Evolutionary conservation across 2,888 invertebrate species (phyloP), one percentile per base, ranked within the genome.

Genomic region (Eurytoma californica): DNA sequence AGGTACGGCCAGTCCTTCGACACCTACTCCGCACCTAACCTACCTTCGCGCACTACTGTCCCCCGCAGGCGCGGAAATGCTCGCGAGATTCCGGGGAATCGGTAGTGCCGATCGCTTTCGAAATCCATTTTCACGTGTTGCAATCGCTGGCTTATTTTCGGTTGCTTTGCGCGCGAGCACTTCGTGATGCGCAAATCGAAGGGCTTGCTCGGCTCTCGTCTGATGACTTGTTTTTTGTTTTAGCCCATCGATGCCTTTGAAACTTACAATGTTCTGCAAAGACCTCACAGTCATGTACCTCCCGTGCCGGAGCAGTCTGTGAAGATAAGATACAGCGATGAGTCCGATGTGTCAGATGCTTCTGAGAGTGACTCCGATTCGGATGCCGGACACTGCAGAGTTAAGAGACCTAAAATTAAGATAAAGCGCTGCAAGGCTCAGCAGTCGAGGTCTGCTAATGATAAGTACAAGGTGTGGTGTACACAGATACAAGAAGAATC

Each of bases 381-480:
- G 0, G 89, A 89, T 82, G 84, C 90, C 3, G 83, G 85, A 3
- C 88, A 90, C 20, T 90, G 90, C 20, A 88, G 85, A 78, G 88
- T 91, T 0, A 94, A 94, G 85, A 92, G 92, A 78, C 92, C 93
- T 12, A 92, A 92, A 86, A 86, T 92, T 20, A 91, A 90, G 80
- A 84, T 88, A 16, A 91, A 91, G 83, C 91, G 92, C 24, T 82
- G 84, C 12, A 86, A 84, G 82, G 89, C 91, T 4, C 91, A 86
- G 81, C 70, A 88, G 84, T 75, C 87, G 16, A 91, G 91, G 18
- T 84, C 91, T 0, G 92, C 90, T 24, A 92, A 92, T 82, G 94
- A 94, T 77, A 94, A 94, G 89, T 96, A 96, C 86, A 95, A 95
- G 89, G 93, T 97, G 83, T 97, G 97, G 97, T 92, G 92, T 83